Evolutionary conservation across 2,888 invertebrate species (phyloP), one percentile per base, ranked within the genome.

Genomic region (Hesperia comma): DNA sequence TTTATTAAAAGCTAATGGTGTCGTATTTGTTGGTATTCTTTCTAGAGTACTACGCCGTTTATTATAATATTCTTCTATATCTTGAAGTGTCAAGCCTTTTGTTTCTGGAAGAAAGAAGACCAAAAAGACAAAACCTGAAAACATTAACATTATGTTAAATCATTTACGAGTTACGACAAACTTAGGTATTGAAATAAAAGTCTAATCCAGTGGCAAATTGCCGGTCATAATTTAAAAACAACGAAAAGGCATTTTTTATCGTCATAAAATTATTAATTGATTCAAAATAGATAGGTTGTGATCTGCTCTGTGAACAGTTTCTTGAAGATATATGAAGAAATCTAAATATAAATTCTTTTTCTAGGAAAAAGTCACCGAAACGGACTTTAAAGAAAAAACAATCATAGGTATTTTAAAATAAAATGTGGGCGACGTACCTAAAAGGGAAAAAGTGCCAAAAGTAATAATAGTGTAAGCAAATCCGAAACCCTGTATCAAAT

Each of bases 21-120:
- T 46, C 12, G 8, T 15, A 6, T 8, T 19, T 10, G 49, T 19
- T 19, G 19, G 17, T 19, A 19, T 4, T 19, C 19, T 49, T 12
- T 49, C 49, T 19, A 94, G 76, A 0, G 88, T 85, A 10, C 89
- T 79, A 0, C 88, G 90, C 8, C 92, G 83, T 0, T 93, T 93
- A 7, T 93, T 94, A 75, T 93, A 95, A 72, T 94, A 94, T 73
- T 95, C 95, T 80, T 95, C 95, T 56, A 95, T 95, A 78, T 95
- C 95, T 81, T 94, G 94, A 1, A 95, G 85, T 0, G 94, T 92
- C 72, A 94, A 90, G 12, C 91, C 93, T 77, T 94, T 94, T 4
- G 95, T 95, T 81, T 95, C 95, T 1, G 95, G 95, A 15, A 95
- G 79, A 68, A 82, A 94, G 56, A 90, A 79, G 71, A 92, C 95